phyloP scores from a whole-genome alignment of 2,888 invertebrate species.

The Ischnus inquisitorius region DNA sequence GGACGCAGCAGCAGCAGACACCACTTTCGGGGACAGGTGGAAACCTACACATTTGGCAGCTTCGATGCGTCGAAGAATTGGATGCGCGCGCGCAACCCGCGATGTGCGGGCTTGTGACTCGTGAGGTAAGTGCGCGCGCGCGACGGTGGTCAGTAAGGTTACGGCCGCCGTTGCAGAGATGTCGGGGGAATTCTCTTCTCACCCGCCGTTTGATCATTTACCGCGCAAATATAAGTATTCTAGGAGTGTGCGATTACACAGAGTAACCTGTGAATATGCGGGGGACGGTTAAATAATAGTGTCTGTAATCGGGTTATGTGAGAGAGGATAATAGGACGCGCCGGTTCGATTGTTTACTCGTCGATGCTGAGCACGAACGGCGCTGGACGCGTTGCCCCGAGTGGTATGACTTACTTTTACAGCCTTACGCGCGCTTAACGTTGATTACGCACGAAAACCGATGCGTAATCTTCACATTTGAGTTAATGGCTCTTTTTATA shows the following conservation, averaged over 20 bases:
- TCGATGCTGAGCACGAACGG: conserved; percentile 59
- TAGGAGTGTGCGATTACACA: conserved; percentile 6
- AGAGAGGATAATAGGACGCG: conserved; percentile 10
- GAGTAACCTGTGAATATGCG: neutral
- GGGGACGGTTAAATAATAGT: conserved; percentile 36
- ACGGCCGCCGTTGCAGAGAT: neutral
- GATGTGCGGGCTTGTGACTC: neutral
- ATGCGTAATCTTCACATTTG: neutral
- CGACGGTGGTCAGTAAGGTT: neutral
- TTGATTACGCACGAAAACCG: neutral
- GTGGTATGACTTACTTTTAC: neutral
- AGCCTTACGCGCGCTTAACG: neutral
- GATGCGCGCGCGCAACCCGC: conserved; percentile 31
- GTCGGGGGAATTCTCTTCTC: neutral
- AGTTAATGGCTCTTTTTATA: neutral
- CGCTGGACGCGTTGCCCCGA: conserved; percentile 17
- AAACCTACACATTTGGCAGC: conserved; percentile 21
- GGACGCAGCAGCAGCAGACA: conserved; percentile 64
- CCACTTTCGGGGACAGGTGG: conserved; percentile 46
- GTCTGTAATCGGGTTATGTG: conserved; percentile 28
- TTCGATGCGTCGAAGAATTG: neutral
- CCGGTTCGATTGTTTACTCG: conserved; percentile 30
- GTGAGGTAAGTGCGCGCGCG: neutral
- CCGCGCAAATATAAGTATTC: conserved; percentile 12
- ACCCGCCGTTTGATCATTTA: neutral